Evolutionary conservation across 1,140 invertebrate genomes (phyloP).

Genomic region (Brachystomella parvula): DNA sequence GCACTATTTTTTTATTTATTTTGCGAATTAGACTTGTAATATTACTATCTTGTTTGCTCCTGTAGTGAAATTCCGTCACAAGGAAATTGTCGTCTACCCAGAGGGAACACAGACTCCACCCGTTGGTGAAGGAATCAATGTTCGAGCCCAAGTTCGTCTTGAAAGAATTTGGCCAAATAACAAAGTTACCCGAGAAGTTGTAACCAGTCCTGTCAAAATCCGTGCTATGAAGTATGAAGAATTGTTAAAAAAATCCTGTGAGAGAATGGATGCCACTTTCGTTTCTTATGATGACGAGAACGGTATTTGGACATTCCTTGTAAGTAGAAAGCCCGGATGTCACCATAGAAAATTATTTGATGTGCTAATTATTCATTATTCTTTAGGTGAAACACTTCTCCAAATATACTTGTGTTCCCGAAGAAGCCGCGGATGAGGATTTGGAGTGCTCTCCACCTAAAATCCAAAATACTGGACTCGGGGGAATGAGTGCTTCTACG

Average conservation of each 20-base stretch:
- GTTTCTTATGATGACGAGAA: constrained; percentile 86
- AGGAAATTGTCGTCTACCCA: constrained; percentile 58
- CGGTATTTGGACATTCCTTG: constrained; percentile 90
- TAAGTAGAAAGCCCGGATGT: constrained; percentile 39
- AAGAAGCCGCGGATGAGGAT: constrained; percentile 65
- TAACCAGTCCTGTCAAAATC: constrained; percentile 71
- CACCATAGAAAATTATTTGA: neutral
- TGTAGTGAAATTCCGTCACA: constrained; percentile 54
- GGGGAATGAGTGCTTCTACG: constrained; percentile 17
- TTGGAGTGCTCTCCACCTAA: constrained; percentile 25
- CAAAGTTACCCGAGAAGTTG: constrained; percentile 67
- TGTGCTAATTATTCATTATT: constrained; percentile 21
- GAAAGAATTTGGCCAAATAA: constrained; percentile 91
- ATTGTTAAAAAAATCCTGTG: constrained; percentile 72
- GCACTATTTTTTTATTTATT: constrained; percentile 9
- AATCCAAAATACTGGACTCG: constrained; percentile 23
- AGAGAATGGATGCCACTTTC: constrained; percentile 79
- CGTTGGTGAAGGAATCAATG: constrained; percentile 78
- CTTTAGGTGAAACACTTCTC: constrained; percentile 86
- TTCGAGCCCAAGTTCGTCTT: constrained; percentile 82
- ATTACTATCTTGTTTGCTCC: constrained; percentile 30
- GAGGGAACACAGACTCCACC: constrained; percentile 60
- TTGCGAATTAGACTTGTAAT: neutral
- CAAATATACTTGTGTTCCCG: constrained; percentile 85
- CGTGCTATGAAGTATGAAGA: constrained; percentile 76